These are phyloP conservation scores for Elgonia sp. DNA, from an alignment of 2,888 invertebrate species.

Conservation along the genomic window DNA sequence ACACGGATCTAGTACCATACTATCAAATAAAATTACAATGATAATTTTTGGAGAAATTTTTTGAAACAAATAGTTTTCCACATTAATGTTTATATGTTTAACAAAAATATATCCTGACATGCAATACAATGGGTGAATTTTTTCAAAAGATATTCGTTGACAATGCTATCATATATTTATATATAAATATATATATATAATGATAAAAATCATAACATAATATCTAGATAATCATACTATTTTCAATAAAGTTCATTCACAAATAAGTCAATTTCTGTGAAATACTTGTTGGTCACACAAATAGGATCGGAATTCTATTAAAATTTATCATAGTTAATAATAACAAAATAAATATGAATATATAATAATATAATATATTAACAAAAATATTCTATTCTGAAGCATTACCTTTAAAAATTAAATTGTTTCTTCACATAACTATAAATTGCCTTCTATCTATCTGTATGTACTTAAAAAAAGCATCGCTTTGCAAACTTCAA, in stretches of 20 bases:
- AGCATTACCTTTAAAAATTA: conserved; percentile 53
- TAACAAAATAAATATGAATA: conserved; percentile 69
- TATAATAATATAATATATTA: conserved; percentile 51
- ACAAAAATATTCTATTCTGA: conserved; percentile 63
- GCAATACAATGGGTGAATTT: conserved; percentile 14
- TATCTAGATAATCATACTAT: conserved; percentile 19
- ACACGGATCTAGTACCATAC: conserved; percentile 28
- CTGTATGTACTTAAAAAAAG: conserved; percentile 68
- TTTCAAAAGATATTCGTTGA: conserved; percentile 41
- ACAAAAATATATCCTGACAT: conserved; percentile 40
- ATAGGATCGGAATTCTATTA: conserved; percentile 21
- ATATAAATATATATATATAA: conserved; percentile 7
- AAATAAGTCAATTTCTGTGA: conserved; percentile 26
- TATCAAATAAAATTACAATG: neutral
- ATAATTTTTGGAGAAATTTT: conserved; percentile 46
- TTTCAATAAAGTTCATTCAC: conserved; percentile 17
- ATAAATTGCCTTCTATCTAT: conserved; percentile 43
- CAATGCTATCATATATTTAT: neutral
- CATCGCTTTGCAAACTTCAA: conserved; percentile 65
- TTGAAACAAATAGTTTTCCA: too few species aligned
- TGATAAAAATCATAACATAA: conserved; percentile 14
- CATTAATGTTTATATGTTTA: conserved; percentile 35
- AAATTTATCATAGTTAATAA: conserved; percentile 43
- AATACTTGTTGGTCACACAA: conserved; percentile 42
- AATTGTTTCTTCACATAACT: conserved; percentile 43